Evolutionary conservation across 2,797 vertebrate genomes (phyloP).

Genomic region (Ispidina picta): DNA sequence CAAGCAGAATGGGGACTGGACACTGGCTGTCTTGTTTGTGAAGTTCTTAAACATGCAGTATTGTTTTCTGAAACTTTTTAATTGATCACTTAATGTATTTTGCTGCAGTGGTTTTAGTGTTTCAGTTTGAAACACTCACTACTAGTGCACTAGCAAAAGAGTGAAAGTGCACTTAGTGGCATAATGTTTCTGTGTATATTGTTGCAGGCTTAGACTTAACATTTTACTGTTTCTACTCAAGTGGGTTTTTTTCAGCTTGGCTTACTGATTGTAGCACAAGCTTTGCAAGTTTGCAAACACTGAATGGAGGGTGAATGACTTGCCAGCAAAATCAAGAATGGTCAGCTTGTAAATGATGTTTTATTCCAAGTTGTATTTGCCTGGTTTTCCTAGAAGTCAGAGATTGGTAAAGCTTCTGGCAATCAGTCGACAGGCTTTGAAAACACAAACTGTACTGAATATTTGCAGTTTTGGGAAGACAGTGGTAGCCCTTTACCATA

Average conservation of each 20-base stretch:
- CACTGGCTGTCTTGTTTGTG: background rate
- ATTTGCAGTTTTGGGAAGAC: background rate
- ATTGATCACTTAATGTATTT: background rate
- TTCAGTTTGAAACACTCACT: background rate
- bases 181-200: background rate
- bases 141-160: background rate
- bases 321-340: background rate
- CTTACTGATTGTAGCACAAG: background rate
- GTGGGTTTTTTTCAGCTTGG: background rate
- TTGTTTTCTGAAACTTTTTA: background rate
- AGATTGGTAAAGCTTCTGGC: background rate
- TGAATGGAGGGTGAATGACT: background rate
- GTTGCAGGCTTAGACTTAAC: background rate
- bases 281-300: background rate
- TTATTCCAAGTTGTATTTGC: background rate
- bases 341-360: background rate
- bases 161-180: background rate
- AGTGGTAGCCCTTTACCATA: background rate
- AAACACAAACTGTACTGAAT: background rate
- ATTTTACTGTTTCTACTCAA: background rate
- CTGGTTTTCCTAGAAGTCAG: background rate
- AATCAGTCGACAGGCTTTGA: background rate
- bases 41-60: background rate
- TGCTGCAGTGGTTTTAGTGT: background rate
- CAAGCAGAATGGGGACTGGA: background rate